Evolutionary conservation across 2,888 invertebrate species (phyloP), one percentile per base, ranked within the genome.

Genomic region (Callyntrura sp.): DNA sequence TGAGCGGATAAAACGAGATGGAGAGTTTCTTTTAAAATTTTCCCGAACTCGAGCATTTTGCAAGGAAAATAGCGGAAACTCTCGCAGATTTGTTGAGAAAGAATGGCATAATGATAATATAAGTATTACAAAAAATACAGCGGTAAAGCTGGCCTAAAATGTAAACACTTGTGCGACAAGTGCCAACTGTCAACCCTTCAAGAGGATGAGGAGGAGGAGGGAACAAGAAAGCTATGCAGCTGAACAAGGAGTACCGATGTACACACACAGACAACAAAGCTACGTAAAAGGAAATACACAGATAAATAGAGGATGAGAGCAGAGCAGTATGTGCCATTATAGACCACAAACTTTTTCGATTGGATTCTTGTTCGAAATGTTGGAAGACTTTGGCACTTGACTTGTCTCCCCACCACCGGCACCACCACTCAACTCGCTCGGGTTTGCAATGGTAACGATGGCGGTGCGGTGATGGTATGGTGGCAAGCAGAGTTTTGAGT

Each of bases 381-480:
- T 78, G 55, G 78, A 78, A 78, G 55, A 78, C 55, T 78, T 78
- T 78, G 78, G 55, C 78, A 78, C 78, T 78, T 78, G 78, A 78
- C 78, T 78, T 78, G 57, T 28, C 55, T 55, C 35, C 3, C n/a
- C 48, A 73, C 55, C n/a, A 45, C 43, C n/a, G 12, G 0, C 14
- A 73, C n/a, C 20, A 51, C 23, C 62, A 62, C 23, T 23, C 62
- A 73, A 45, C 73, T 9, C 17, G 17, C 20, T 20, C 20, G 20
- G 73, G 45, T 11, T 55, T 28, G 6, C 73, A 14, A 8, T 70
- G 14, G 65, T 11, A 23, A 20, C 9, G 62, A 20, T 3, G 17
- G 17, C 51, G 9, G 9, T 28, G n/a, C n/a, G 12, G 0, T 51
- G 11, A 23, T 23, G 8, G 25, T 28, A 68, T 8, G 8, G n/a